Evolutionary conservation across 1,140 invertebrate genomes (phyloP).

Genomic region (Mamestra configurata): DNA sequence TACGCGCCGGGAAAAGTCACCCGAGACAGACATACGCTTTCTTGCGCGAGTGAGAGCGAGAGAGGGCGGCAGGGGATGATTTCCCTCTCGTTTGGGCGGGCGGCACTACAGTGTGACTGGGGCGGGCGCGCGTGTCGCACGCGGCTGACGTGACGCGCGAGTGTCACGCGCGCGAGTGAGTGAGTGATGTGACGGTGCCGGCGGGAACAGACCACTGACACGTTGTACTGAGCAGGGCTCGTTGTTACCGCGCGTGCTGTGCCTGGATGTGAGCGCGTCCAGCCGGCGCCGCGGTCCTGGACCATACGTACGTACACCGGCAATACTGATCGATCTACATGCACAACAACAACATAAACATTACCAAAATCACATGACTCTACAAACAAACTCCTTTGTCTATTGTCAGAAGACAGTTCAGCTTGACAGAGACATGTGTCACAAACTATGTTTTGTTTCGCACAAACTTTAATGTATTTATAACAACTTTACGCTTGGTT

Average conservation of each 20-base stretch:
- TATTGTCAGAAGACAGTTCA: background rate
- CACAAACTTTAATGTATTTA: background rate
- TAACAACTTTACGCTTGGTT: background rate
- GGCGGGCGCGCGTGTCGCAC: slow-evolving; percentile 65
- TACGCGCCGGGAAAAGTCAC: slow-evolving; percentile 66
- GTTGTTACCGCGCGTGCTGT: background rate
- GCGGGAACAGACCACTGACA: background rate
- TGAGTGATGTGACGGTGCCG: background rate
- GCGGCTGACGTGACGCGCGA: slow-evolving; percentile 50
- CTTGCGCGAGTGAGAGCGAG: slow-evolving; percentile 46
- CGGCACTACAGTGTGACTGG: slow-evolving; percentile 41
- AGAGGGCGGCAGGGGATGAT: slow-evolving; percentile 64
- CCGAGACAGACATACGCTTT: background rate
- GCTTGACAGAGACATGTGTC: background rate
- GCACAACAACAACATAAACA: background rate
- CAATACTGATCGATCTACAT: background rate
- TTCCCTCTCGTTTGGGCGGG: slow-evolving; percentile 76
- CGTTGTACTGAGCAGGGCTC: too few relatives aligned
- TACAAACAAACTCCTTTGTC: background rate
- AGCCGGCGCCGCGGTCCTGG: too few relatives aligned
- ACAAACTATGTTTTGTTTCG: background rate
- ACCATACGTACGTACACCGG: background rate
- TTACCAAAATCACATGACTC: background rate
- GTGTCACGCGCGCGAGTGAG: background rate
- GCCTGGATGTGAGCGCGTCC: background rate